Percentiles rank a stretch among this genome's conserved stretches.
These are phyloP conservation scores for Hemistola chrysoprasaria DNA, from an alignment of 2,888 invertebrate genomes.

Conservation along the genomic window DNA sequence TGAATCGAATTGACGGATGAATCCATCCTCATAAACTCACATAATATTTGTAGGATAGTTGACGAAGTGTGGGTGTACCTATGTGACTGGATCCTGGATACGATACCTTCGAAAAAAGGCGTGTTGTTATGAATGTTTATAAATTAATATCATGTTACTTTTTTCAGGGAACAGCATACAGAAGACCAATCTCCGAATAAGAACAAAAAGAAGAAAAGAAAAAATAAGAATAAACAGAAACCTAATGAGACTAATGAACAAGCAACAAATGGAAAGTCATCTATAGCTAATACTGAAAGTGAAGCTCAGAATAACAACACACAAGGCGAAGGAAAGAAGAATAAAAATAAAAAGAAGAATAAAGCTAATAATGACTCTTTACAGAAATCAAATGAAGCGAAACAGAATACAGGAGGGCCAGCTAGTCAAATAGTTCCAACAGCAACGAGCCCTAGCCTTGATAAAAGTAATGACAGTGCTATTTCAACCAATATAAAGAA, in stretches of 20 bases:
- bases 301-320: conserved; percentile 16
- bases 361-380: conserved; percentile 24
- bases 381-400: conserved; percentile 17
- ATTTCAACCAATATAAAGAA: conserved; percentile 39
- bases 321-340: conserved; percentile 28
- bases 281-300: conserved; percentile 7
- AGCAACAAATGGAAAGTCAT: conserved; percentile 10
- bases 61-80: too few species aligned
- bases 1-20: too few species aligned
- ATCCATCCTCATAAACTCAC: too few species aligned
- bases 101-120: too few species aligned
- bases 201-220: conserved; percentile 43
- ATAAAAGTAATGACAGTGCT: conserved; percentile 14
- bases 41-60: too few species aligned
- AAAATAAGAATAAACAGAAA: conserved; percentile 41
- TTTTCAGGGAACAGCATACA: conserved; percentile 22
- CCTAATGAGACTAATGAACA: conserved; percentile 12
- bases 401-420: conserved; percentile 20
- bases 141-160: background rate
- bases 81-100: too few species aligned
- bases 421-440: conserved; percentile 5
- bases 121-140: too few species aligned
- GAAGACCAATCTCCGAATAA: conserved; percentile 15
- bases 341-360: conserved; percentile 41
- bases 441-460: conserved; percentile 6